These are phyloP conservation scores for Megamerina dolium DNA, from an alignment of 2,888 invertebrate genomes.

Conservation along the genomic window DNA sequence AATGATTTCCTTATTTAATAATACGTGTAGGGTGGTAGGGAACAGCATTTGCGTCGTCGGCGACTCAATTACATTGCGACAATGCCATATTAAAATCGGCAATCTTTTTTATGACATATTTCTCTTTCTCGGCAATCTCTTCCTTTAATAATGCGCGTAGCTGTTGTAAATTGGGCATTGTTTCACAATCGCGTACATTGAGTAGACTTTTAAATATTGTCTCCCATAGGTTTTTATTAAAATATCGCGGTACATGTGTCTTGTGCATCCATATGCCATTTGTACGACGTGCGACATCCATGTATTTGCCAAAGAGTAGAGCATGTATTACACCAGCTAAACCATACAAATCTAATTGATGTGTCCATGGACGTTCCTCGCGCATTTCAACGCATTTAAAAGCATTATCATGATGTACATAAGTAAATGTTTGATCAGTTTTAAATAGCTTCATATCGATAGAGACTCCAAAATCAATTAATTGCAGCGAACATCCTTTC, in stretches of 20 bases:
- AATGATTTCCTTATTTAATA: too few relatives aligned
- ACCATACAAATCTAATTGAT: constrained; percentile 88
- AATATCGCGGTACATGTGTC: constrained; percentile 51
- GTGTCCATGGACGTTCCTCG: constrained; percentile 86
- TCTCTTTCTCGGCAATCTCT: constrained; percentile 41
- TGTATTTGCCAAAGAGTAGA: constrained; percentile 81
- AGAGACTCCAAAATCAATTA: constrained; percentile 91
- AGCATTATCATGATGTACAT: constrained; percentile 58
- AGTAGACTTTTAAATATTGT: constrained; percentile 72
- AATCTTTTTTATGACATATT: constrained; percentile 38
- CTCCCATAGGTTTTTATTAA: constrained; percentile 69
- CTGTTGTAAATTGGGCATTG: constrained; percentile 63
- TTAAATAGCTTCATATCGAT: constrained; percentile 88
- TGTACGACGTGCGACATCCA: constrained; percentile 63
- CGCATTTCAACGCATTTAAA: constrained; percentile 88
- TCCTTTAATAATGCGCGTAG: constrained; percentile 39
- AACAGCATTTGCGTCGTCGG: too few relatives aligned
- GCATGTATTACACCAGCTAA: constrained; percentile 83
- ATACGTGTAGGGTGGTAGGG: not conserved
- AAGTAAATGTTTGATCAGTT: constrained; percentile 67
- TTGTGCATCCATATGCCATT: constrained; percentile 40
- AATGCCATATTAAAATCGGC: constrained; percentile 39
- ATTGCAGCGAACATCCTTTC: constrained; percentile 61
- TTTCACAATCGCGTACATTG: constrained; percentile 73
- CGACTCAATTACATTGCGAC: not conserved